Base-by-base conservation (phyloP, 2,888 invertebrate genomes). In the Epirrhoe tristata region DNA sequence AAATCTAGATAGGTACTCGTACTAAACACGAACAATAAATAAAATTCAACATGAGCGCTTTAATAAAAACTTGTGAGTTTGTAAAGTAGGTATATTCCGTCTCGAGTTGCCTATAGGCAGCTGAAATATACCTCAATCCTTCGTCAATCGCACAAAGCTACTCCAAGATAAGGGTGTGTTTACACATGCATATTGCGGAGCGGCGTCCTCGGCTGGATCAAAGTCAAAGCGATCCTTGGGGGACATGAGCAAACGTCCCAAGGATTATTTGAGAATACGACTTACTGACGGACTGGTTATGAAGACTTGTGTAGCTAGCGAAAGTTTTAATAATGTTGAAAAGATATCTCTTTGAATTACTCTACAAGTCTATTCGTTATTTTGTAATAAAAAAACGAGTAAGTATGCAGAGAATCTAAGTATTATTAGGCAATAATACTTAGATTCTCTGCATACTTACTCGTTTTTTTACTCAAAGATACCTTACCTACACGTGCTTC, bases 121-220 rank as follows among this genome's bases (percentile, higher is more conserved):
- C 24, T 12, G 52, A 48, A 52, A 36, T 34, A n/a, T 43, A 32
- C 53, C 65, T 59, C 73, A 72, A 69, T 43, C 43, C 12, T 10
- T 12, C n/a, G n/a, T n/a, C 43, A 14, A 43, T 67, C 71, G 58
- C 69, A 75, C 78, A 81, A 76, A 79, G 76, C 50, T 59, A 76
- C 76, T 73, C 71, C 73, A 73, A 81, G 82, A 82, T 82, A 82
- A 61, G 73, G 71, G 65, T 63, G 64, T 86, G 85, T 87, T 89
- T 85, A 81, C 87, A 75, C 81, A 80, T 72, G 82, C 80, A 84
- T 86, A 87, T 88, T 88, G 86, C 89, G 72, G 72, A 68, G 78
- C 63, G 59, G 60, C 24, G 36, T 52, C 53, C 66, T 16, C 58
- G 12, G 34, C 50, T 34, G 65, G 57, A 64, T 73, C 71, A 71